These are phyloP conservation scores for Brassicogethes aeneus DNA, from an alignment of 2,888 invertebrate genomes.

Conservation along the genomic window DNA sequence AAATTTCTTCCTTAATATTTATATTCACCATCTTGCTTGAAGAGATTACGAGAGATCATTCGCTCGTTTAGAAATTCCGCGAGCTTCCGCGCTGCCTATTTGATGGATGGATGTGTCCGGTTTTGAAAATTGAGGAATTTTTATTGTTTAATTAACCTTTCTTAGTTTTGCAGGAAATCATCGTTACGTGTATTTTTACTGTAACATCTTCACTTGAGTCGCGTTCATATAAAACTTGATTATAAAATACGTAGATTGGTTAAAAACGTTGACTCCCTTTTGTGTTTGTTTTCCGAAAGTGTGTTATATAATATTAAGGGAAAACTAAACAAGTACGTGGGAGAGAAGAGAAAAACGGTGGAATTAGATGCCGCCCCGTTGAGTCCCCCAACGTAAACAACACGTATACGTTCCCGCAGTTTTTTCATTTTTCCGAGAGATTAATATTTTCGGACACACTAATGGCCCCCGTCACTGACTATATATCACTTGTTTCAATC, in stretches of 20 bases:
- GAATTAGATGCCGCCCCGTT: constrained; percentile 10
- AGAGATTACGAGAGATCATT: constrained; percentile 24
- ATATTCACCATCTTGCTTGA: constrained; percentile 35
- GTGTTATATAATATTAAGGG: no score
- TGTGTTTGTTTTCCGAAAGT: no score
- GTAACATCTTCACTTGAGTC: no score
- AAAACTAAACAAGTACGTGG: no score
- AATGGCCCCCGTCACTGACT: constrained; percentile 44
- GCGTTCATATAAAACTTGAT: no score
- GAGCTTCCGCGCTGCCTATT: not conserved
- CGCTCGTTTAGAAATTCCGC: constrained; percentile 21
- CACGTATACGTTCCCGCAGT: constrained; percentile 28
- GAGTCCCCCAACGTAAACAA: constrained; percentile 23
- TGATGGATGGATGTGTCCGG: not conserved
- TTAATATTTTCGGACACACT: constrained; percentile 46
- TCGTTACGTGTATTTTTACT: no score
- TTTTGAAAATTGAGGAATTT: no score
- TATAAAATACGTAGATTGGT: no score
- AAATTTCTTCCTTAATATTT: constrained; percentile 32
- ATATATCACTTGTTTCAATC: constrained; percentile 46
- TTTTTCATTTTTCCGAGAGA: constrained; percentile 42
- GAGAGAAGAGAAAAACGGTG: constrained; percentile 8
- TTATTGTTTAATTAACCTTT: no score
- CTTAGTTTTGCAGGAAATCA: no score
- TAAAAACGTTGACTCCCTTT: no score